These are phyloP conservation scores for Echinarachnius parma DNA, from an alignment of 53 echinoderm and acorn worm species.

Conservation along the genomic window DNA sequence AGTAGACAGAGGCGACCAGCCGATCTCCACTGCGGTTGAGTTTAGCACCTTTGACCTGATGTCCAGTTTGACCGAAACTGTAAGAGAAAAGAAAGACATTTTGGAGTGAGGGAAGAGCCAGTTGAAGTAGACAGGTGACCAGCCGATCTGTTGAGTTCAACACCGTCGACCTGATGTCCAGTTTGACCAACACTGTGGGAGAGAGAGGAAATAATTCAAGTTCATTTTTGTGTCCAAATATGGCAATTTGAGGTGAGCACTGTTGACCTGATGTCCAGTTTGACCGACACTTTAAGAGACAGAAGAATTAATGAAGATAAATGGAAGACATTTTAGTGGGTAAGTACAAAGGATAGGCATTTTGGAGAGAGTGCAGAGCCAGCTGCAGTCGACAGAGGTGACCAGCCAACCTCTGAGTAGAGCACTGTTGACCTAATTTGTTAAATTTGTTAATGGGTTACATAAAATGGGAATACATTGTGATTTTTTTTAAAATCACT, in stretches of 20 bases:
- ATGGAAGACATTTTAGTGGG: not conserved
- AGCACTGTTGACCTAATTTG: not conserved
- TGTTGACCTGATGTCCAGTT: not conserved
- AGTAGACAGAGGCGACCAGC: not conserved
- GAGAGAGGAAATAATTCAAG: not conserved
- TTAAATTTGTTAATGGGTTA: no score
- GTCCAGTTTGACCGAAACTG: not conserved
- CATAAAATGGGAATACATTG: no score
- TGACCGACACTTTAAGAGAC: not conserved
- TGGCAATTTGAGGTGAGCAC: constrained; percentile 7
- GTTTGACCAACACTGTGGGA: not conserved
- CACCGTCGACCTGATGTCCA: not conserved
- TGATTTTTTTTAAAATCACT: no score
- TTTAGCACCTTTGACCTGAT: constrained; percentile 10
- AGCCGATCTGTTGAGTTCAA: constrained; percentile 26
- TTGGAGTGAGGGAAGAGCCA: not conserved
- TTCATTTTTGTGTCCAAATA: not conserved
- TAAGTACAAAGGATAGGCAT: not conserved
- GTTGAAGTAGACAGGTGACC: not conserved
- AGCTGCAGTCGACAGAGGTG: not conserved
- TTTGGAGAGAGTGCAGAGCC: not conserved
- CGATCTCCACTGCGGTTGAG: constrained; percentile 24
- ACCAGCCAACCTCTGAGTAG: constrained; percentile 23
- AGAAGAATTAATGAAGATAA: not conserved
- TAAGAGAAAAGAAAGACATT: not conserved